Evolutionary conservation across 2,797 vertebrate genomes (phyloP).

Genomic region (Falco novaeseelandiae): DNA sequence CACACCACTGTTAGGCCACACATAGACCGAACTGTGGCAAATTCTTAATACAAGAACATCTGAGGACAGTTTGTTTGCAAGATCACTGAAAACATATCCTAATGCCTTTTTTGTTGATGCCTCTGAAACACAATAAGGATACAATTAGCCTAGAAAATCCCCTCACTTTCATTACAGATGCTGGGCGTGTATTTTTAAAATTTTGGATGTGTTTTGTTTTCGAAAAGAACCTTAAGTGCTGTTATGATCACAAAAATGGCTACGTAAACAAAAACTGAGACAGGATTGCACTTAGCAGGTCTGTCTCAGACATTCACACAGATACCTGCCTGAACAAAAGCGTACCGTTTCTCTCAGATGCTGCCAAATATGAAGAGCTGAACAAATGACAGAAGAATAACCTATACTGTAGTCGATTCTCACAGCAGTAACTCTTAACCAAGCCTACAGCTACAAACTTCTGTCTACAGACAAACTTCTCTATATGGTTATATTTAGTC

Average conservation of each 20-base stretch:
- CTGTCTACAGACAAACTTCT: background rate
- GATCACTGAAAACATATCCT: conserved; percentile 81
- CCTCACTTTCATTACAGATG: background rate
- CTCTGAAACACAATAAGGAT: conserved; percentile 73
- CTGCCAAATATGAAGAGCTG: background rate
- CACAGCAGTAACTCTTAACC: background rate
- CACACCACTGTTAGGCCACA: conserved; percentile 88
- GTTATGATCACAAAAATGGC: background rate
- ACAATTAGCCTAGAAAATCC: background rate
- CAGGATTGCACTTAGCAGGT: background rate
- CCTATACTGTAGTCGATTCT: background rate
- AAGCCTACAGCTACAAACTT: background rate
- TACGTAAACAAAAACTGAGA: background rate
- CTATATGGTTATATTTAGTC: background rate
- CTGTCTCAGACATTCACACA: background rate
- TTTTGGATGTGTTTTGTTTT: background rate
- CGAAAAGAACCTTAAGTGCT: background rate
- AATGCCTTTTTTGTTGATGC: conserved; percentile 77
- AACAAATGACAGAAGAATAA: background rate
- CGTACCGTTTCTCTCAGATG: background rate
- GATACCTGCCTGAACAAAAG: background rate
- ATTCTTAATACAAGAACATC: conserved; percentile 85
- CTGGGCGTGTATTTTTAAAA: background rate
- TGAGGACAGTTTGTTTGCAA: conserved; percentile 84
- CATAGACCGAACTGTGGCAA: conserved; percentile 83